Evolutionary conservation across 2,797 vertebrate species (phyloP), one percentile per base, ranked within the genome.

Genomic region (Pangasius mekongensis): DNA sequence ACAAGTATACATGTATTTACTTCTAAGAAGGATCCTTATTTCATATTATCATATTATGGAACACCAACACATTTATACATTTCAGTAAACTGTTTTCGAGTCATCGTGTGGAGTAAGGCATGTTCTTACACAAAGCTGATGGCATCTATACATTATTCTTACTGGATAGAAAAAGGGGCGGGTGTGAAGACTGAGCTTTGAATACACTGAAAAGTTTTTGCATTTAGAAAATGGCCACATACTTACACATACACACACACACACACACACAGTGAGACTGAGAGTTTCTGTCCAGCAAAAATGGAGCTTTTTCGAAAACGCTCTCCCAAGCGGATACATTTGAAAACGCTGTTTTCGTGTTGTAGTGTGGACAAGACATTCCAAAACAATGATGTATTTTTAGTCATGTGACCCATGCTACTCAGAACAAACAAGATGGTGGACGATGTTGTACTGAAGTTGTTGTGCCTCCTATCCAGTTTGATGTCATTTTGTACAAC

Each of bases 81-180:
- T 22, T 24, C 4, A 20, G 76, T 64, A 56, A 73, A 39, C 52
- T 30, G 39, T 43, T 78, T 30, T 52, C 1, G 30, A 52, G 85
- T 66, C 60, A 36, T 13, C 64, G 54, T 54, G 22, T 56, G 14
- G 43, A 84, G 24, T 84, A 84, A 84, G 87, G 71, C 87, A 54
- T 84, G 22, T 74, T 84, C 43, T 67, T 78, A 56, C 58, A 67
- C 73, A 84, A 78, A 64, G 36, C 60, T 47, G 60, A 88, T 43
- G 47, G 8, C 18, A 0, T 11, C 5, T 6, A 67, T n/a, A 69
- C 47, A 18, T n/a, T 20, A 47, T 30, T 54, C 43, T 14, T 56
- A 16, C 36, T 39, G 64, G 47, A 43, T 39, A n/a, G 30, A 43
- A 36, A 54, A 49, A 18, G 5, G n/a, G 20, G 3, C 22, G n/a